Base-by-base conservation (phyloP, 2,797 vertebrate species). In the Balearica regulorum region DNA sequence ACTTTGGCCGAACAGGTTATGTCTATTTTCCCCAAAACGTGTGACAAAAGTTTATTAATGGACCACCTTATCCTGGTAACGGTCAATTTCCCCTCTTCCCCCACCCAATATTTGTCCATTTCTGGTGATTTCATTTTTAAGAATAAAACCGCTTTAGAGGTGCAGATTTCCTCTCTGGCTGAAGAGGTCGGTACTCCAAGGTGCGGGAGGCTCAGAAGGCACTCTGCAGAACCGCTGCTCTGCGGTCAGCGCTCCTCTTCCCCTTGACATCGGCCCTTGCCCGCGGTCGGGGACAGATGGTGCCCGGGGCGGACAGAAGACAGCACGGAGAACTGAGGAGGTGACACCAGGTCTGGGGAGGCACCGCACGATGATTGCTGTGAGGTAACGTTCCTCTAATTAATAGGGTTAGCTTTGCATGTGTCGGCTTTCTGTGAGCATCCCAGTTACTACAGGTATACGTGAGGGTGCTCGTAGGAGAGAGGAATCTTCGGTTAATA, bases 211-310 rank as follows among this genome's bases (percentile, higher is more conserved):
- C 33, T 55, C 71, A 46, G 37, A 57, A 73, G 57, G 28, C 25
- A 28, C 48, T 46, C 25, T 29, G 44, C 57, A 51, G 43, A 73
- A 31, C 33, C 1, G 1, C 33, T 41, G 3, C 21, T 22, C 0
- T 13, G 14, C 5, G 19, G 37, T 20, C 46, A 51, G 31, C 55
- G 11, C 26, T 69, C 33, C 22, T 57, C 62, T 41, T 48, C 35
- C 37, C 37, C 48, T 35, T 37, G 31, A 18, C 48, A 39, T 16
- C 22, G n/a, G 31, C 26, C 33, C 54, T 61, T 28, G 16, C 16
- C 25, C 0, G 0, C 0, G 1, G 51, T 16, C 0, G 0, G 69
- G 64, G 44, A 39, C 3, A 39, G 76, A 43, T 0, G 1, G 43
- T 41, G 51, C 69, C 46, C 0, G 4, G 41, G 68, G 64, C 41